phyloP scores from a whole-genome alignment of 2,797 vertebrate species.

The Urocyon cinereoargenteus region DNA sequence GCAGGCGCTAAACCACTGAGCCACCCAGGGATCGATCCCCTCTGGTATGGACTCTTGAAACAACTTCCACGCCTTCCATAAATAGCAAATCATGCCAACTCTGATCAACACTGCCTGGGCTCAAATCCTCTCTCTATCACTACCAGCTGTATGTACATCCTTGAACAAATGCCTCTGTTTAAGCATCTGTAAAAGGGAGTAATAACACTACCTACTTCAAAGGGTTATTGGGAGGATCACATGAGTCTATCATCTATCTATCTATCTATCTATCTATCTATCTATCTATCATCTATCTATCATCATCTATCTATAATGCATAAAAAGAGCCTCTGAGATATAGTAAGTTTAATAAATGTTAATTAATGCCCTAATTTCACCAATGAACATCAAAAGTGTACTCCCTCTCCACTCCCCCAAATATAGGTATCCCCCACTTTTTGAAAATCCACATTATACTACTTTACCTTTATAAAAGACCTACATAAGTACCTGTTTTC shows the following conservation, averaged over 20 bases:
- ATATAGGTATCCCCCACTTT: background rate
- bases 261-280: too few species aligned
- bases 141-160: background rate
- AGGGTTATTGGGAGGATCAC: background rate
- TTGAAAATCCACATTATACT: background rate
- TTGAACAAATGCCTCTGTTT: background rate
- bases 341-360: background rate
- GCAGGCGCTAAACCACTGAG: too few species aligned
- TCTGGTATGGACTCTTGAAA: background rate
- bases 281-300: too few species aligned
- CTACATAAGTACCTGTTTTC: background rate
- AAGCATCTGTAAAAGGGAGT: background rate
- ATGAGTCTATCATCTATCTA: background rate
- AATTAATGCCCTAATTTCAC: conserved; percentile 18
- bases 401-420: background rate
- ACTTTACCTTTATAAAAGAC: background rate
- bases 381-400: background rate
- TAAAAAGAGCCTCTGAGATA: background rate
- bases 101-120: background rate
- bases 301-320: background rate
- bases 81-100: background rate
- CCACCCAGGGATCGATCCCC: too few species aligned
- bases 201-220: background rate
- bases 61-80: background rate
- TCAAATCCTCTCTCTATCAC: background rate